phyloP scores from a whole-genome alignment of 2,888 invertebrate genomes.

The Drosophila anomalata region DNA sequence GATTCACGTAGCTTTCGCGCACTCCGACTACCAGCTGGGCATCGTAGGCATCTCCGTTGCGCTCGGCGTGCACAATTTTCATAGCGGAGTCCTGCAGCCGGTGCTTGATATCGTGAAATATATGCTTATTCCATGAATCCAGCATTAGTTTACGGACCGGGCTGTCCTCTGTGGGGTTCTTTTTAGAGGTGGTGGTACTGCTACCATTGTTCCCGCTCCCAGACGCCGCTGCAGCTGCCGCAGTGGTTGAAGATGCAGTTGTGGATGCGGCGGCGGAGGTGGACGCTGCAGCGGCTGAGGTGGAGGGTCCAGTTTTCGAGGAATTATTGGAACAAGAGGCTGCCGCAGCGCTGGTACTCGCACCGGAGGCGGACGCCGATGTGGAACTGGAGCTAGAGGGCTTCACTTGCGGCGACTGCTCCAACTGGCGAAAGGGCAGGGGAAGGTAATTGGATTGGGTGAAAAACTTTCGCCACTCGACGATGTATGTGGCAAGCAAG shows the following conservation, averaged over 20 bases:
- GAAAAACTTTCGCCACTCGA: constrained; percentile 99
- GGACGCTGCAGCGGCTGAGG: constrained; percentile 56
- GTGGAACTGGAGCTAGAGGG: constrained; percentile 72
- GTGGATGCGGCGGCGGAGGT: constrained; percentile 48
- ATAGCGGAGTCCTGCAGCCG: constrained; percentile 97
- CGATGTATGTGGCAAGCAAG: constrained; percentile 97
- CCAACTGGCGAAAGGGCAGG: constrained; percentile 96
- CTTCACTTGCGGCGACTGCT: constrained; percentile 92
- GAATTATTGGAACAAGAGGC: constrained; percentile 51
- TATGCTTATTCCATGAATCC: constrained; percentile 99
- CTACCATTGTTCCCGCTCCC: constrained; percentile 24
- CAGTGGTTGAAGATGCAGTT: constrained; percentile 58
- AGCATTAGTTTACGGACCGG: constrained; percentile 98
- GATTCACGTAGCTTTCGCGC: constrained; percentile 98
- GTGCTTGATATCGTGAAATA: constrained; percentile 97
- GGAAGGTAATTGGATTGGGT: constrained; percentile 98
- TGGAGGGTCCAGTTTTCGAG: constrained; percentile 53
- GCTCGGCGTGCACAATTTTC: constrained; percentile 97
- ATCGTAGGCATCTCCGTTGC: constrained; percentile 99
- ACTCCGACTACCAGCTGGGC: constrained; percentile 99
- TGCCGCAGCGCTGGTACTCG: constrained; percentile 55
- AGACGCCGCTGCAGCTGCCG: constrained; percentile 46
- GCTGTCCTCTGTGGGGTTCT: constrained; percentile 91
- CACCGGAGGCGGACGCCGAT: constrained; percentile 58
- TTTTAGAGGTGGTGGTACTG: constrained; percentile 83